phyloP scores from a whole-genome alignment of 2,113 vertebrate species.

The Leucopsar rothschildi region DNA sequence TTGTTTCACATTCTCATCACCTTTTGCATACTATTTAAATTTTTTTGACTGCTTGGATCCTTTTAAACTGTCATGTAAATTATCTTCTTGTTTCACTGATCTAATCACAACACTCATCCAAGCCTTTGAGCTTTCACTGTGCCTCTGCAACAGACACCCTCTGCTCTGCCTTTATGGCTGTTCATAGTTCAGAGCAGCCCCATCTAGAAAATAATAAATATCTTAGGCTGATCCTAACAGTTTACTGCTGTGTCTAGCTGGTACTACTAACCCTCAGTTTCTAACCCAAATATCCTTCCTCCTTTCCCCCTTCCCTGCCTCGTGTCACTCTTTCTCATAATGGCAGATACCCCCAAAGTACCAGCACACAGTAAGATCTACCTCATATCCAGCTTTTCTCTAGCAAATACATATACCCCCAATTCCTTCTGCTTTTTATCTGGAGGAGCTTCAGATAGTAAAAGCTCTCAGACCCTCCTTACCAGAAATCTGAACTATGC shows the following conservation, averaged over 20 bases:
- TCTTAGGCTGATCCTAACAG: not conserved
- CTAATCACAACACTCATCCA: slow-evolving; percentile 41
- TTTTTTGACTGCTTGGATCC: slow-evolving; percentile 22
- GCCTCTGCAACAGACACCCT: not conserved
- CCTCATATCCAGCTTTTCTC: not conserved
- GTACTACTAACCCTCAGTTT: not conserved
- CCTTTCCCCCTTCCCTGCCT: not conserved
- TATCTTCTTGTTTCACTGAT: slow-evolving; percentile 33
- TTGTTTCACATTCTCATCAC: slow-evolving; percentile 30
- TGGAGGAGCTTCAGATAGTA: not conserved
- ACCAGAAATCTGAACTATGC: not conserved
- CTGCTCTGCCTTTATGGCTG: not conserved
- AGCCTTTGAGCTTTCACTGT: not conserved
- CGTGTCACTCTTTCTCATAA: not conserved
- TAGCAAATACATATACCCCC: not conserved
- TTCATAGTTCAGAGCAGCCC: not conserved
- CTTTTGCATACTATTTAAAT: slow-evolving; percentile 23
- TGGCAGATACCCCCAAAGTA: not conserved
- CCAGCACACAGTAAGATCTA: not conserved
- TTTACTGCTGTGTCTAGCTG: not conserved
- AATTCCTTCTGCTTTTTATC: not conserved
- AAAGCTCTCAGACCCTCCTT: not conserved
- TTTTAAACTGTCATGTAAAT: slow-evolving; percentile 52
- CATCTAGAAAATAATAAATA: not conserved
- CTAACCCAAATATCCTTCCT: not conserved